These are phyloP conservation scores for Pseudopipra pipra DNA, from an alignment of 2,113 vertebrate genomes.

Conservation along the genomic window DNA sequence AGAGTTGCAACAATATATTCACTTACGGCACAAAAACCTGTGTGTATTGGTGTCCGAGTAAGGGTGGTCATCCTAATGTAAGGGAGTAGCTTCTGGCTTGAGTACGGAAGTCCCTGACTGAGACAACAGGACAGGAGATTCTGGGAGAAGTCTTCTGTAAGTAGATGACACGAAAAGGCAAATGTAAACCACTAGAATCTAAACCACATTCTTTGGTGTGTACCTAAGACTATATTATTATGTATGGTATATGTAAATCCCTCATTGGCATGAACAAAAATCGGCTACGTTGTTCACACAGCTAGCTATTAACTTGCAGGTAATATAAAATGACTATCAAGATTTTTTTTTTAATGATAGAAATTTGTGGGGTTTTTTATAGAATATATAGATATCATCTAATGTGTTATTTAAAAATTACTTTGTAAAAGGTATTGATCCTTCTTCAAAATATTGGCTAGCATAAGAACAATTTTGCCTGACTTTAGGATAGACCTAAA, in stretches of 20 bases:
- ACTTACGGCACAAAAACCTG: accelerated
- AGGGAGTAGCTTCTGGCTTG: background rate
- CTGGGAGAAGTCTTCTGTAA: background rate
- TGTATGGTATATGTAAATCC: background rate
- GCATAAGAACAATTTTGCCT: background rate
- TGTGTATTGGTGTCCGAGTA: accelerated
- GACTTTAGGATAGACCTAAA: background rate
- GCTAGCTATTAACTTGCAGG: background rate
- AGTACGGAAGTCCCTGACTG: background rate
- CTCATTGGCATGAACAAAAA: background rate
- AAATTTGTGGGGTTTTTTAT: background rate
- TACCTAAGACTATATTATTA: background rate
- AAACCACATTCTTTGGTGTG: background rate
- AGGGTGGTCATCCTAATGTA: background rate
- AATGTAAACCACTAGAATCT: background rate
- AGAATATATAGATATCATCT: background rate
- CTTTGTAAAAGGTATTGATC: background rate
- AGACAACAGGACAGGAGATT: background rate
- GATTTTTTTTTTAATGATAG: background rate
- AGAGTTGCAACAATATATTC: accelerated
- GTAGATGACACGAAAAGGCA: background rate
- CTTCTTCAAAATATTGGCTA: background rate
- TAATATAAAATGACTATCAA: background rate
- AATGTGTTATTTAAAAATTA: background rate
- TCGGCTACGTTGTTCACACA: background rate